phyloP scores from a whole-genome alignment of 2,888 invertebrate genomes.

The Colostygia pectinataria region DNA sequence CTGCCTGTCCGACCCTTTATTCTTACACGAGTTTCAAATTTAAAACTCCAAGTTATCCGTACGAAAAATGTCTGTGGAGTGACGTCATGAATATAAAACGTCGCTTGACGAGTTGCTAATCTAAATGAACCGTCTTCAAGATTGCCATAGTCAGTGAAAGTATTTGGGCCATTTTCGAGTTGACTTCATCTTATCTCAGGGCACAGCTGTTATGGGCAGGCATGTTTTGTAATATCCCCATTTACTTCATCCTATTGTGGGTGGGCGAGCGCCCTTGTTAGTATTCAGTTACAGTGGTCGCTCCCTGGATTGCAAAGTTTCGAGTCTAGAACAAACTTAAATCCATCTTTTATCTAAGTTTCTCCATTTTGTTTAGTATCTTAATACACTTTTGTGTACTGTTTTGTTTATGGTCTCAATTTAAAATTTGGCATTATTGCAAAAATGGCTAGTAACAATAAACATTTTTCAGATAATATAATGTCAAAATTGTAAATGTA shows the following conservation, averaged over 20 bases:
- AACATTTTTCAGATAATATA: neutral
- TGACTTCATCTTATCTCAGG: slow-evolving; percentile 36
- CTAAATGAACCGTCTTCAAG: slow-evolving; percentile 41
- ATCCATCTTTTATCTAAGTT: slow-evolving; percentile 28
- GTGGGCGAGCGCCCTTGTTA: slow-evolving; percentile 17
- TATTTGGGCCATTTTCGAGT: slow-evolving; percentile 49
- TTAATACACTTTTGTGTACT: slow-evolving; percentile 17
- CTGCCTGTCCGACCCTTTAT: neutral
- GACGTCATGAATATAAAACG: slow-evolving; percentile 59
- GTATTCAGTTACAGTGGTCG: slow-evolving; percentile 11
- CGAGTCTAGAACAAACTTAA: slow-evolving; percentile 28
- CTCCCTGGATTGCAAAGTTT: slow-evolving; percentile 30
- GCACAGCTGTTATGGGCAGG: slow-evolving; percentile 30
- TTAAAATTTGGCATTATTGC: slow-evolving; percentile 15
- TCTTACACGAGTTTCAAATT: slow-evolving; percentile 44
- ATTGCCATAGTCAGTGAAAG: slow-evolving; percentile 47
- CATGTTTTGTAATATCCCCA: slow-evolving; percentile 16
- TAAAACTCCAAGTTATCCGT: slow-evolving; percentile 37
- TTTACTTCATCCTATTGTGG: slow-evolving; percentile 18
- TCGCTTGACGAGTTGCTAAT: slow-evolving; percentile 37
- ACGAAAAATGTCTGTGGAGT: slow-evolving; percentile 44
- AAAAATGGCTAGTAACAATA: too few relatives aligned
- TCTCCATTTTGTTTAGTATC: slow-evolving; percentile 21
- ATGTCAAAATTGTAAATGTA: neutral
- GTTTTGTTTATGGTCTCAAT: slow-evolving; percentile 12